phyloP scores from a whole-genome alignment of 2,888 invertebrate genomes.

The Protodeltote pygarga region DNA sequence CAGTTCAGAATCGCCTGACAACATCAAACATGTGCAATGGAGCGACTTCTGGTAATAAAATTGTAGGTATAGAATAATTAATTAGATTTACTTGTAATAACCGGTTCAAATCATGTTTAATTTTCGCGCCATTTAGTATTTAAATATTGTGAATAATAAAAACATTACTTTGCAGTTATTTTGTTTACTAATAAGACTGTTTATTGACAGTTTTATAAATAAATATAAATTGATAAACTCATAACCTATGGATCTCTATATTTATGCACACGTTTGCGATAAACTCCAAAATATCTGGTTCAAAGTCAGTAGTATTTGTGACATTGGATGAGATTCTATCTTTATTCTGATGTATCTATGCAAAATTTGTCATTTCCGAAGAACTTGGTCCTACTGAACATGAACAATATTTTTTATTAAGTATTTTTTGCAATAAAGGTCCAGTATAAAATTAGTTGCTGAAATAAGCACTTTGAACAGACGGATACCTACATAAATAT shows the following conservation, averaged over 20 bases:
- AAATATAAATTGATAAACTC: background rate
- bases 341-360: no score
- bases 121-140: slow-evolving; percentile 2
- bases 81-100: slow-evolving; percentile 4
- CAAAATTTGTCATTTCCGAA: no score
- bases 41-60: background rate
- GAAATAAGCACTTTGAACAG: no score
- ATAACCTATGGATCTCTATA: no score
- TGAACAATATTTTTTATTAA: no score
- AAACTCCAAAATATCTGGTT: slow-evolving; percentile 6
- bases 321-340: no score
- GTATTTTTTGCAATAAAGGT: no score
- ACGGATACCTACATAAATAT: no score
- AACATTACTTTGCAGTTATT: background rate
- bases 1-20: slow-evolving; percentile 17
- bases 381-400: no score
- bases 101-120: slow-evolving; percentile 9
- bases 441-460: no score
- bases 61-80: slow-evolving; percentile 8
- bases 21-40: background rate
- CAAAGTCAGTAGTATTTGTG: slow-evolving; percentile 3
- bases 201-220: no score
- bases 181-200: no score
- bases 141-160: background rate
- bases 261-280: slow-evolving; percentile 14